Percentiles rank a stretch among this genome's conserved stretches.
Evolutionary conservation across 2,888 invertebrate species (phyloP).

Genomic region (Eueremaeus valkanovi): DNA sequence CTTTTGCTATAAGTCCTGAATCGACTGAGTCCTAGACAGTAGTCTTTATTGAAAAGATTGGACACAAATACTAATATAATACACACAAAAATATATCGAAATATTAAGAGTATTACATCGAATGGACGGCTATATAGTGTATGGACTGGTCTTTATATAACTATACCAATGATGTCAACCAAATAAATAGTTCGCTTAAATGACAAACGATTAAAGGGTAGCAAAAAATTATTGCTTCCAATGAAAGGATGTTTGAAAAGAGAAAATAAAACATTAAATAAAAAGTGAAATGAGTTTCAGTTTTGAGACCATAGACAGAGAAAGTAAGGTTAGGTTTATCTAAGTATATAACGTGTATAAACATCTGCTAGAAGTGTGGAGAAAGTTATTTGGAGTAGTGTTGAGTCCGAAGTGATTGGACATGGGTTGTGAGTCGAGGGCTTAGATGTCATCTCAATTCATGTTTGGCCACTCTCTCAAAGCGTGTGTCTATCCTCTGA

Average conservation of each 20-base stretch:
- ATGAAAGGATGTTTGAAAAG: neutral
- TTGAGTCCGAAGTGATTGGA: neutral
- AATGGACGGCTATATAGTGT: neutral
- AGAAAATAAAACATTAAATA: neutral
- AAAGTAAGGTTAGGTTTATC: neutral
- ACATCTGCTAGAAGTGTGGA: neutral
- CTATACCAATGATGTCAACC: neutral
- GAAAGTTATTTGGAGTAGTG: neutral
- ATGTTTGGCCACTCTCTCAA: constrained; percentile 4
- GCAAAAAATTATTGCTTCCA: neutral
- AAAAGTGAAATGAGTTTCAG: neutral
- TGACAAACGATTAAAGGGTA: neutral
- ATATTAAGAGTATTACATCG: too few relatives aligned
- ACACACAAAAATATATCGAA: neutral
- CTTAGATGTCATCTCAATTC: constrained; percentile 5
- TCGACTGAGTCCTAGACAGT: neutral
- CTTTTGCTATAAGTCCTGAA: neutral
- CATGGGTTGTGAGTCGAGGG: neutral
- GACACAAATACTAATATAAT: neutral
- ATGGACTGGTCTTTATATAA: neutral
- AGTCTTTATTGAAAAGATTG: neutral
- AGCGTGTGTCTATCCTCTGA: neutral
- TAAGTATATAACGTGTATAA: neutral
- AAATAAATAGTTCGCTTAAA: neutral
- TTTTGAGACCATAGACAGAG: neutral